These are phyloP conservation scores for Ormyrus rosae DNA, from an alignment of 2,888 invertebrate species.

Conservation along the genomic window DNA sequence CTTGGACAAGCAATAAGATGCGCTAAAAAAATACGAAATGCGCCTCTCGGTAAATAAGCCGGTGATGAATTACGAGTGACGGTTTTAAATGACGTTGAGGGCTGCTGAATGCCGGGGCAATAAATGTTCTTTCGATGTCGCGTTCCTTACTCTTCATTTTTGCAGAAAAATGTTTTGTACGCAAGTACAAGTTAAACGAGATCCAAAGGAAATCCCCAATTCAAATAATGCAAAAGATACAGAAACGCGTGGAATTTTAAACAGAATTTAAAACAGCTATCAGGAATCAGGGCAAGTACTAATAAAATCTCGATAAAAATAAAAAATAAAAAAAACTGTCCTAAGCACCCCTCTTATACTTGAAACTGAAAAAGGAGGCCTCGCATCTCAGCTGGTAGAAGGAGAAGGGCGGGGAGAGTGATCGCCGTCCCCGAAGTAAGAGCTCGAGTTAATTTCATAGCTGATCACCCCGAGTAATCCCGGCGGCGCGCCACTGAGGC, in stretches of 20 bases:
- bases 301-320: background rate
- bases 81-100: background rate
- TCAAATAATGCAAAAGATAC: no score
- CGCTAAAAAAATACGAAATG: constrained; percentile 43
- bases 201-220: no score
- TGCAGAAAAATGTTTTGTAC: no score
- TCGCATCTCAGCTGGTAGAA: constrained; percentile 32
- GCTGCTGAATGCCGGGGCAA: no score
- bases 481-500: constrained; percentile 70
- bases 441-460: constrained; percentile 75
- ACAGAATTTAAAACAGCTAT: no score
- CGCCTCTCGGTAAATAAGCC: constrained; percentile 7
- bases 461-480: constrained; percentile 76
- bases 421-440: constrained; percentile 42
- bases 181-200: no score
- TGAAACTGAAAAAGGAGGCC: background rate
- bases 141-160: no score
- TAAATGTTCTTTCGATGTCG: no score
- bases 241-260: no score
- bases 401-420: constrained; percentile 32
- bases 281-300: background rate
- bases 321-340: background rate
- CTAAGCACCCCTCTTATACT: background rate
- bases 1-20: constrained; percentile 44
- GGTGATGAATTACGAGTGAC: constrained; percentile 34